Conservation (phyloP, 2,113 vertebrate genomes). For the Otolemur garnettii region DNA sequence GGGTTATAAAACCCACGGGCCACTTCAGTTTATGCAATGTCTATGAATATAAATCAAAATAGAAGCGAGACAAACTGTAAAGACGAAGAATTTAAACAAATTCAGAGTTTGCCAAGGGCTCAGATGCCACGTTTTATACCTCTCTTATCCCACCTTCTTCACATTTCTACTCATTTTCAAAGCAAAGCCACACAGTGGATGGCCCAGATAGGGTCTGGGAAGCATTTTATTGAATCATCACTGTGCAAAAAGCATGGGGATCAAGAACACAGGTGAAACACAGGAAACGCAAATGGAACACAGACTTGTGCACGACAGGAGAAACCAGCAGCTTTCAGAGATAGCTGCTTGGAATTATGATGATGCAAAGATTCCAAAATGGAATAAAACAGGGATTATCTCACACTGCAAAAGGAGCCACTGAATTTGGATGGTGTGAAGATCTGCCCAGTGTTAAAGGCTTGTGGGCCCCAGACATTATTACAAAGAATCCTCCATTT, state of each 20-base stretch:
- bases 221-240: neutral
- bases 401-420: neutral
- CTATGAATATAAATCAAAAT: conserved; percentile 46
- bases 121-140: neutral
- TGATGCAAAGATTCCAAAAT: neutral
- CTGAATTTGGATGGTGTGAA: neutral
- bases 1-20: neutral
- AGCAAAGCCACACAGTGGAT: neutral
- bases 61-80: neutral
- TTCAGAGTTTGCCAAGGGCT: neutral
- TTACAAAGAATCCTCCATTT: neutral
- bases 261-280: neutral
- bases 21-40: neutral
- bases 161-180: neutral
- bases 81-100: neutral
- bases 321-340: neutral
- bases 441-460: neutral
- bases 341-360: neutral
- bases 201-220: neutral
- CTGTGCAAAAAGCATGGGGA: neutral
- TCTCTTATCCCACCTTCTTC: neutral
- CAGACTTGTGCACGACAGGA: neutral
- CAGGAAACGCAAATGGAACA: neutral
- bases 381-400: neutral
- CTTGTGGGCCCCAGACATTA: neutral